Conservation (phyloP, 2,113 vertebrate genomes). For the Protobothrops mucrosquamatus region DNA sequence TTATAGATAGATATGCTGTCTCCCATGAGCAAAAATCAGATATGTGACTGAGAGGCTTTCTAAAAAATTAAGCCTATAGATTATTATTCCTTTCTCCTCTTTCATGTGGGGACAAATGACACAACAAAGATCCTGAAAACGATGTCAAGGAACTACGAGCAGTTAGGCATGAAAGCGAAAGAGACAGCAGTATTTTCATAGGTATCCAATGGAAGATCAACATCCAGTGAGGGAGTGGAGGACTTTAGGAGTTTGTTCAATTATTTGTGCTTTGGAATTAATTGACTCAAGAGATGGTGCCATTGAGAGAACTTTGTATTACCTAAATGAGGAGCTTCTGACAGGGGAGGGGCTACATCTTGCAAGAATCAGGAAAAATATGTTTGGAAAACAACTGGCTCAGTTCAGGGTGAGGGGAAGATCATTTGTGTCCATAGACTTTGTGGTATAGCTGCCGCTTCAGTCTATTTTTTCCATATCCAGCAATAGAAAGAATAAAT, state of each 20-base stretch:
- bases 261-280: background rate
- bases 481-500: background rate
- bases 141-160: background rate
- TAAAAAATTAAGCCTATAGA: background rate
- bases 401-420: background rate
- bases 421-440: background rate
- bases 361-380: background rate
- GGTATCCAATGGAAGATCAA: background rate
- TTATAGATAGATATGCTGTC: background rate
- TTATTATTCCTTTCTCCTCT: background rate
- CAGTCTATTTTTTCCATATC: background rate
- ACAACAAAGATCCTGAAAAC: background rate
- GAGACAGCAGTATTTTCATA: background rate
- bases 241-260: background rate
- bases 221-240: background rate
- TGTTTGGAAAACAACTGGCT: background rate
- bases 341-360: background rate
- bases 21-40: background rate
- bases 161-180: background rate
- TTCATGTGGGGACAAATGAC: no score
- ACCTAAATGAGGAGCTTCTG: background rate
- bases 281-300: background rate
- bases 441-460: background rate
- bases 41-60: background rate
- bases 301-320: background rate